These are phyloP conservation scores for Epinephelus fuscoguttatus DNA, from an alignment of 2,113 vertebrate genomes.

Conservation along the genomic window DNA sequence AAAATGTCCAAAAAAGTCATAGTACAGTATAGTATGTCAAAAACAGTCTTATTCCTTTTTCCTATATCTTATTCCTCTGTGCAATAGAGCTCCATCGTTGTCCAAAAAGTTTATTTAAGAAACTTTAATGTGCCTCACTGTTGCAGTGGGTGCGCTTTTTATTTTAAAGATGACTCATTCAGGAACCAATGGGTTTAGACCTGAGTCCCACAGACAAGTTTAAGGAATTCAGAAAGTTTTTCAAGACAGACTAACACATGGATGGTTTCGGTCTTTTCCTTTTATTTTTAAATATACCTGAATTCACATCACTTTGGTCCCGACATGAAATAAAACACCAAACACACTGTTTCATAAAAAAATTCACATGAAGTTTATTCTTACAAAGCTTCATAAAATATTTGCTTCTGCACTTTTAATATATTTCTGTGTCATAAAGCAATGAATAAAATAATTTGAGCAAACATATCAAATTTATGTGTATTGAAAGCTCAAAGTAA, in stretches of 20 bases:
- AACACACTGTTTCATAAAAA: constrained; percentile 3
- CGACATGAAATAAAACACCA: constrained; percentile 6
- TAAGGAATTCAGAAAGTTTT: not conserved
- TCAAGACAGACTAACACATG: not conserved
- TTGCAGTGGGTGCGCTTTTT: not conserved
- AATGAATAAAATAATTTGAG: constrained; percentile 11
- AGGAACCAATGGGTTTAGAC: not conserved
- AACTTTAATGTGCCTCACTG: too few species aligned
- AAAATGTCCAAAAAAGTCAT: too few species aligned
- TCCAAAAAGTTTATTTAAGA: too few species aligned
- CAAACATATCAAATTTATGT: constrained; percentile 1
- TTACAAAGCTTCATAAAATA: not conserved
- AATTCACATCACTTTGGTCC: not conserved
- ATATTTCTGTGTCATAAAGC: constrained; percentile 38
- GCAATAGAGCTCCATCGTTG: too few species aligned
- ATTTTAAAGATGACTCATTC: not conserved
- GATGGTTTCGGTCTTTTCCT: not conserved
- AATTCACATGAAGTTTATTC: constrained; percentile 18
- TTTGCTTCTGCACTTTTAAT: not conserved
- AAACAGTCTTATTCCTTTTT: too few species aligned
- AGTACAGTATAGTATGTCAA: too few species aligned
- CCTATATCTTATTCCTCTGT: too few species aligned
- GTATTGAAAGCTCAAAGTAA: constrained; percentile 38
- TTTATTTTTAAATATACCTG: not conserved
- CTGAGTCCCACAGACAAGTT: not conserved